Evolutionary conservation across 1,140 invertebrate species (phyloP), one percentile per base, ranked within the genome.

Genomic region (Heliconius himera): DNA sequence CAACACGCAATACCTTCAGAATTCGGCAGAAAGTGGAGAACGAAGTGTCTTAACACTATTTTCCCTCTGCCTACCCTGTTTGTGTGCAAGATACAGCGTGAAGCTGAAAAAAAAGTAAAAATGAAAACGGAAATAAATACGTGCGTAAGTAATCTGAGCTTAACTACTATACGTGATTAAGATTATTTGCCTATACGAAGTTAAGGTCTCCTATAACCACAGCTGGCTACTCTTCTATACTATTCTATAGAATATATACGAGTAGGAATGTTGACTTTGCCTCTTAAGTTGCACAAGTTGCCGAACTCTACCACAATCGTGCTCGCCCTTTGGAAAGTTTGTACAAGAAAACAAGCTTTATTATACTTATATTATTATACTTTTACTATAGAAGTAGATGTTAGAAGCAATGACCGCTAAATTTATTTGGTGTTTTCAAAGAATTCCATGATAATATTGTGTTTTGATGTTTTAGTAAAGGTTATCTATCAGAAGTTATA

Each of bases 121-220:
- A 46, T 46, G 11, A 13, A 46, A 46, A 13, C 11, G 13, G 11
- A 46, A 46, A 46, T 46, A 46, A 16, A 46, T 46, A 46, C 11
- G 4, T 13, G 41, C 41, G 3, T 16, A n/a, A n/a, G n/a, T n/a
- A 16, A 46, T 46, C 3, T 46, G 13, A 46, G 41, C 41, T 16
- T 6, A 46, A 46, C 41, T 18, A 56, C n/a, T 8, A 54, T 8
- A 20, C n/a, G 20, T 56, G n/a, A 56, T 22, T 56, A 56, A 56
- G n/a, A 56, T 9, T 22, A n/a, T 66, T 18, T 33, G 22, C 13
- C 38, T n/a, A 56, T 70, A n/a, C 5, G 41, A 79, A 76, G 78
- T 79, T 72, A 41, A 79, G 73, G 74, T 49, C n/a, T 49, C 74
- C 73, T 79, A 79, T 26, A 79, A 76, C 78, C 74, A 49, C 73